Conservation (phyloP, 2,888 invertebrate species). For the Leptogaster cylindrica region DNA sequence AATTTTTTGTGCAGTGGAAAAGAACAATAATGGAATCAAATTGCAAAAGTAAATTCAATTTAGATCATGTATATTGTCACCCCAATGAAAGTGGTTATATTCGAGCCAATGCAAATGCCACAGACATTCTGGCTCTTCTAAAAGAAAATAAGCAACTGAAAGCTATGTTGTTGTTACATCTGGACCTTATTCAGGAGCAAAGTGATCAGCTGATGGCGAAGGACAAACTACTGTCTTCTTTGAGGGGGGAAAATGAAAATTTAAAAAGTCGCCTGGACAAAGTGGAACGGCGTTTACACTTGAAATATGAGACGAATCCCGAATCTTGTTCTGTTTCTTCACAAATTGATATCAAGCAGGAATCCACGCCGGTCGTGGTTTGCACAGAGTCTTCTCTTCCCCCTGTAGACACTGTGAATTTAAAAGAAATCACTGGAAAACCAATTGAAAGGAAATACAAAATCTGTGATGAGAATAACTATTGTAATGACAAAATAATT, state of each 20-base stretch:
- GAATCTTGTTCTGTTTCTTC: background rate
- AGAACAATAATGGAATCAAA: constrained; percentile 48
- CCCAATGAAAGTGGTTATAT: constrained; percentile 53
- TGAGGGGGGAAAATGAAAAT: constrained; percentile 80
- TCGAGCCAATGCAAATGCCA: constrained; percentile 50
- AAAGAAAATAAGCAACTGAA: constrained; percentile 65
- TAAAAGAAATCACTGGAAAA: background rate
- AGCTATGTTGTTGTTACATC: constrained; percentile 79
- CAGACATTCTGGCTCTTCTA: constrained; percentile 55
- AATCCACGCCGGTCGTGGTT: background rate
- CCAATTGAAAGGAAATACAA: constrained; percentile 55
- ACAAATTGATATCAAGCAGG: background rate
- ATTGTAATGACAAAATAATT: constrained; percentile 50
- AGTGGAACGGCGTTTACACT: constrained; percentile 51
- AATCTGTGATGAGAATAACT: constrained; percentile 45
- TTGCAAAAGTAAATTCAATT: constrained; percentile 52
- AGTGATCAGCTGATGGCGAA: constrained; percentile 81
- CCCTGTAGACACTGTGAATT: background rate
- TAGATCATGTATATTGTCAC: constrained; percentile 57
- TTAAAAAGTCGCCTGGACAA: constrained; percentile 64
- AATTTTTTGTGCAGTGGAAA: background rate
- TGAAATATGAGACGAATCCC: constrained; percentile 46
- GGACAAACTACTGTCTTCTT: constrained; percentile 75
- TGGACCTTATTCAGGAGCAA: constrained; percentile 90
- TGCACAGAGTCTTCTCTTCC: background rate